These are phyloP conservation scores for Panthera leo DNA, from an alignment of 2,113 vertebrate species.

Conservation along the genomic window DNA sequence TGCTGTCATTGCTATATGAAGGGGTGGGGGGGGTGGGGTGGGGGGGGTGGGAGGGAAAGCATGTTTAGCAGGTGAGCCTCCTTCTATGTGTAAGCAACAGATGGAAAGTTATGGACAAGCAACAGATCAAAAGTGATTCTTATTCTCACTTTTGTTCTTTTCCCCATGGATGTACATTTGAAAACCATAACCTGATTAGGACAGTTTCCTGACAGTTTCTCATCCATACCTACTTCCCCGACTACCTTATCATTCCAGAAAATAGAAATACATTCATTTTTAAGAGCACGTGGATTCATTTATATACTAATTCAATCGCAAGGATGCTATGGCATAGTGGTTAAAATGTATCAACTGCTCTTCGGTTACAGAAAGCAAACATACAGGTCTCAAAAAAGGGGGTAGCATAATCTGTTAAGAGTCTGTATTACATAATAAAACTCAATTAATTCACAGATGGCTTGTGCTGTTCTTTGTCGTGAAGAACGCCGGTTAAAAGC, in stretches of 20 bases:
- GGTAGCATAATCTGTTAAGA: neutral
- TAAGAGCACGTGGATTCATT: neutral
- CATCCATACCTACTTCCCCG: neutral
- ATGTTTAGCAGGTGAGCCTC: conserved; percentile 8
- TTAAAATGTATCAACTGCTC: neutral
- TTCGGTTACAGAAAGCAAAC: neutral
- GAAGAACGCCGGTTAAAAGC: neutral
- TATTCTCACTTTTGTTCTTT: neutral
- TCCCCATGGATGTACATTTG: neutral
- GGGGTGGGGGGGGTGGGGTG: conserved; percentile 52
- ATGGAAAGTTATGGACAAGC: neutral
- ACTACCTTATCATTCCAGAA: neutral
- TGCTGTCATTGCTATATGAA: conserved; percentile 80
- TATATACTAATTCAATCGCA: neutral
- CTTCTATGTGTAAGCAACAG: neutral
- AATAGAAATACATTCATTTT: neutral
- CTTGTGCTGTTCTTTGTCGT: neutral
- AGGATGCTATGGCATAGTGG: neutral
- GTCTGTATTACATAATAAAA: neutral
- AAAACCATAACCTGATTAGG: neutral
- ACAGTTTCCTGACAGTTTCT: neutral
- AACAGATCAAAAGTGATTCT: neutral
- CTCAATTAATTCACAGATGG: neutral
- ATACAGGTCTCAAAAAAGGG: neutral
- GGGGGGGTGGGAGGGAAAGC: conserved; percentile 70